These are phyloP conservation scores for Lontra canadensis DNA, from an alignment of 2,113 vertebrate species.

Conservation along the genomic window DNA sequence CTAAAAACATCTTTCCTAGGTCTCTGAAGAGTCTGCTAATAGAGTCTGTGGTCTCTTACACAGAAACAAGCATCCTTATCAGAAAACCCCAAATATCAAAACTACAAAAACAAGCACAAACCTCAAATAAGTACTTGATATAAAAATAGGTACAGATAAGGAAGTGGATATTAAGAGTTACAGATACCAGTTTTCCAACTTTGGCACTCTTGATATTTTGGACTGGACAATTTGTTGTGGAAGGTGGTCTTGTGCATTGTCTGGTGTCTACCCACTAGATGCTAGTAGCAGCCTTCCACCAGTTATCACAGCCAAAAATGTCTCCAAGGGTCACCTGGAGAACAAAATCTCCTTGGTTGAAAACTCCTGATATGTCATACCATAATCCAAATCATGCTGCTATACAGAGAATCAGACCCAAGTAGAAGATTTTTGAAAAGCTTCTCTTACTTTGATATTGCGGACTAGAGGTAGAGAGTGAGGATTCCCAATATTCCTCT, in stretches of 20 bases:
- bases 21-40: background rate
- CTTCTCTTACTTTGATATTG: background rate
- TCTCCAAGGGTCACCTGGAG: background rate
- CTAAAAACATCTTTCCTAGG: background rate
- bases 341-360: background rate
- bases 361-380: background rate
- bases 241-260: background rate
- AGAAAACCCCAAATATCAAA: background rate
- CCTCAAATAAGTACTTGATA: background rate
- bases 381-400: background rate
- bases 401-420: background rate
- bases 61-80: background rate
- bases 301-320: background rate
- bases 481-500: background rate
- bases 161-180: background rate
- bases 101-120: background rate
- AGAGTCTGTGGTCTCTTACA: background rate
- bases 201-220: background rate
- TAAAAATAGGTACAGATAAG: background rate
- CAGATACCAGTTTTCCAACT: background rate
- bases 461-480: background rate
- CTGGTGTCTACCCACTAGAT: background rate
- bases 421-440: background rate
- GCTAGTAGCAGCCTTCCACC: rapidly evolving
- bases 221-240: background rate